Evolutionary conservation across 2,113 vertebrate genomes (phyloP).

Genomic region (Apus apus): DNA sequence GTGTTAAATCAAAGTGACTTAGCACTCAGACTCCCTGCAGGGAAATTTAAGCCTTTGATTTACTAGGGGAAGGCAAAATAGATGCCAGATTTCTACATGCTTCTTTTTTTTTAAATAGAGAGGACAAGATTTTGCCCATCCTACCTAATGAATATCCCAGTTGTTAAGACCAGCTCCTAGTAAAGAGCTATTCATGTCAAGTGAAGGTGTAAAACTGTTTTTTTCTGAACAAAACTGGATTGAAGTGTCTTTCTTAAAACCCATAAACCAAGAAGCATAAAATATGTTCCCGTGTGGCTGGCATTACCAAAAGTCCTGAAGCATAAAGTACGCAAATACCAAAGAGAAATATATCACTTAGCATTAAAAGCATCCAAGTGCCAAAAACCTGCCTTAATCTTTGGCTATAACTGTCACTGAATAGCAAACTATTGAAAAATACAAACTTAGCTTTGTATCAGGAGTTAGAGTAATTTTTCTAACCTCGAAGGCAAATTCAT

Average conservation of each 20-base stretch:
- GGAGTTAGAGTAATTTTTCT: not conserved
- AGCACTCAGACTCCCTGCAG: not conserved
- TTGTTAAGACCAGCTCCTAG: not conserved
- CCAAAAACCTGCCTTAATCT: not conserved
- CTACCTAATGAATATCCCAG: not conserved
- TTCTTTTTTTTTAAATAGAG: fast-evolving
- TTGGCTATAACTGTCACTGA: not conserved
- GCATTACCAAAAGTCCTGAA: not conserved
- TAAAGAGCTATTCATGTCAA: not conserved
- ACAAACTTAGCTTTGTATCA: not conserved
- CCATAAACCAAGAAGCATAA: not conserved
- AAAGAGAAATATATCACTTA: not conserved
- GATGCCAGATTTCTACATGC: not conserved
- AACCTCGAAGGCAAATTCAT: not conserved
- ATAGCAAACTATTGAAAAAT: not conserved
- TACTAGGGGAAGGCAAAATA: not conserved
- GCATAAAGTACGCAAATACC: not conserved
- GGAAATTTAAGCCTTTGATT: not conserved
- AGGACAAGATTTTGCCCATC: not conserved
- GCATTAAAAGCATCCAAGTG: not conserved
- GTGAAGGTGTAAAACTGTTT: not conserved
- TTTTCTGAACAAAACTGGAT: not conserved
- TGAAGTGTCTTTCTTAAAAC: not conserved
- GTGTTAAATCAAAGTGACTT: slow-evolving; percentile 4
- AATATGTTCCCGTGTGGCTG: not conserved